A percentile compares a stretch with the other conserved stretches of the same genome.
Conservation (phyloP, 2,888 invertebrate genomes). For the Sarcophaga carnaria region DNA sequence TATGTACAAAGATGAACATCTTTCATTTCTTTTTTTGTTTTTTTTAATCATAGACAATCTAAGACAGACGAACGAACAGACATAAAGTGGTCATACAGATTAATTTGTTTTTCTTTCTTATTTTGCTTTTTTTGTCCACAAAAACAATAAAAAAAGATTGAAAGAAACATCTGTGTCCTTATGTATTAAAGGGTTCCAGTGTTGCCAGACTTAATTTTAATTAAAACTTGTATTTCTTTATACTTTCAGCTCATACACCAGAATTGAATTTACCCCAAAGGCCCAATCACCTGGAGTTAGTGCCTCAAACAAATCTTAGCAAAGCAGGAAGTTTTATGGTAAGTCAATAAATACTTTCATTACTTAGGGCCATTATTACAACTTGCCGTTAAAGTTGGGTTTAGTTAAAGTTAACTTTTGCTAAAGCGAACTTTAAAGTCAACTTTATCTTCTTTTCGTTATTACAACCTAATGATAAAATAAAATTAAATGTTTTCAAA, state of each 20-base stretch:
- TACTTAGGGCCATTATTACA: not conserved
- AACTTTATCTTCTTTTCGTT: no score
- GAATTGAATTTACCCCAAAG: conserved; percentile 79
- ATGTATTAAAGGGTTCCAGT: not conserved
- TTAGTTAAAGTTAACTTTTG: no score
- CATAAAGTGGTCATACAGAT: not conserved
- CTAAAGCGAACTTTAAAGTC: no score
- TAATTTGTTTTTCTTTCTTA: conserved; percentile 20
- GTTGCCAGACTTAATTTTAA: not conserved
- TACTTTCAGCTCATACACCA: conserved; percentile 65
- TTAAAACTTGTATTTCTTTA: not conserved
- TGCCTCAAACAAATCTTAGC: conserved; percentile 78
- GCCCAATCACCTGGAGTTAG: conserved; percentile 81
- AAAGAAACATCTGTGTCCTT: conserved; percentile 41
- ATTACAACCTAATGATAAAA: no score
- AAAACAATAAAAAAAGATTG: not conserved
- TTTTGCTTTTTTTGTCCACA: conserved; percentile 7
- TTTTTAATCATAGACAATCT: no score
- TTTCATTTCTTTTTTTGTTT: no score
- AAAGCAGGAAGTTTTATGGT: conserved; percentile 77
- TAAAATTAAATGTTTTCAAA: no score
- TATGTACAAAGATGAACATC: no score
- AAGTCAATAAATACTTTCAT: conserved; percentile 68
- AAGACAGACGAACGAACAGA: no score
- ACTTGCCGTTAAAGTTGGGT: no score